Evolutionary conservation across 2,888 invertebrate genomes (phyloP).

Genomic region (Plebejus argus): DNA sequence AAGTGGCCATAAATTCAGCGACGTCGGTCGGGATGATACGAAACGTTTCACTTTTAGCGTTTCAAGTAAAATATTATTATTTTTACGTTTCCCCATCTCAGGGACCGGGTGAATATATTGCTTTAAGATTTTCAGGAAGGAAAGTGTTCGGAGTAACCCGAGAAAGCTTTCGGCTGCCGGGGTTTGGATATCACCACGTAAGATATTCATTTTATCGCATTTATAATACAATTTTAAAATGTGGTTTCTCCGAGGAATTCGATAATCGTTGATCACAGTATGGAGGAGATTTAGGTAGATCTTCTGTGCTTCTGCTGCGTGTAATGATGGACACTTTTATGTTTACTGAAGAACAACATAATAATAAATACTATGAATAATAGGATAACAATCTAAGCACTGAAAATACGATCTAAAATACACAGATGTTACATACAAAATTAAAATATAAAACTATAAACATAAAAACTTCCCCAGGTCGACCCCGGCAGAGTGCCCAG

Average conservation of each 20-base stretch:
- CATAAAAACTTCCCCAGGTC: too few relatives aligned
- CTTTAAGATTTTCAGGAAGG: constrained; percentile 37
- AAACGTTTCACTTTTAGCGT: constrained; percentile 44
- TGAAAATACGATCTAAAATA: too few relatives aligned
- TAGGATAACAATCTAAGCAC: too few relatives aligned
- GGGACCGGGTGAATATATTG: constrained; percentile 40
- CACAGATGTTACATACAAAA: too few relatives aligned
- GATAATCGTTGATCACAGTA: not conserved
- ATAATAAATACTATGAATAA: too few relatives aligned
- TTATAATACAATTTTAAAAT: not conserved
- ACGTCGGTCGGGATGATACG: constrained; percentile 43
- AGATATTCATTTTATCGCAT: constrained; percentile 23
- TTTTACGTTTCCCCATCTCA: constrained; percentile 41
- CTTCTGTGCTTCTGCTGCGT: too few relatives aligned
- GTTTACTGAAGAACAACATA: too few relatives aligned
- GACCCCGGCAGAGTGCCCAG: too few relatives aligned
- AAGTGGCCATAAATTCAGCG: constrained; percentile 46
- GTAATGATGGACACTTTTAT: too few relatives aligned
- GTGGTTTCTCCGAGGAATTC: not conserved
- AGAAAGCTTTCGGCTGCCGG: constrained; percentile 30
- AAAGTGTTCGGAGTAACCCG: constrained; percentile 32
- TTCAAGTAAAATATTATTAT: constrained; percentile 44
- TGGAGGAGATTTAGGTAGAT: not conserved
- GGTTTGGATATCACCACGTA: constrained; percentile 13
- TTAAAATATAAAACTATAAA: too few relatives aligned